phyloP scores from a whole-genome alignment of 2,888 invertebrate genomes.

The Meiosimyza decipiens region DNA sequence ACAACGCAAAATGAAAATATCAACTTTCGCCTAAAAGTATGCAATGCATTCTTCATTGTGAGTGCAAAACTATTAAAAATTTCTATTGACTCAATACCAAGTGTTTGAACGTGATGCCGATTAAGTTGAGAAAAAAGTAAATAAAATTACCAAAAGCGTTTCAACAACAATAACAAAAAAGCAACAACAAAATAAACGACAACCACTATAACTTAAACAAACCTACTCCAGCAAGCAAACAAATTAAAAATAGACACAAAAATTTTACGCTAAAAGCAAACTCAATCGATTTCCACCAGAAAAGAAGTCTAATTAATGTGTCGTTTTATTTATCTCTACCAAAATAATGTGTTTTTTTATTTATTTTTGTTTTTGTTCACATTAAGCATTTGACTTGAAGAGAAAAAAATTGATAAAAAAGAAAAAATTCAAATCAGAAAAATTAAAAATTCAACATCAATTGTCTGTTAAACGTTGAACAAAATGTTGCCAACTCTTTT shows the following conservation, averaged over 20 bases:
- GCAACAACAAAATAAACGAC: slow-evolving; percentile 6
- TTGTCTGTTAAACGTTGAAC: slow-evolving; percentile 13
- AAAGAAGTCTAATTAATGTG: slow-evolving; percentile 24
- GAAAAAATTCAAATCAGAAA: slow-evolving; percentile 20
- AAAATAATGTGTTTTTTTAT: slow-evolving; percentile 26
- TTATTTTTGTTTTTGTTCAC: slow-evolving; percentile 16
- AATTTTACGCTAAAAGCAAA: slow-evolving; percentile 1
- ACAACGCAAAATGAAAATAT: no score
- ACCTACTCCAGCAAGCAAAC: slow-evolving; percentile 3
- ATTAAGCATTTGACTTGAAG: slow-evolving; percentile 35
- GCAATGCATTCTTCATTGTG: background rate
- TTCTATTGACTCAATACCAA: no score
- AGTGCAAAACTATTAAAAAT: no score
- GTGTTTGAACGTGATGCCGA: background rate
- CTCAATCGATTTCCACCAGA: background rate
- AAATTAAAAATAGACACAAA: background rate
- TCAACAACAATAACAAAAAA: slow-evolving; percentile 8
- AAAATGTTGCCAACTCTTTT: slow-evolving; percentile 22
- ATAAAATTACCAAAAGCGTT: no score
- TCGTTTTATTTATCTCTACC: slow-evolving; percentile 12
- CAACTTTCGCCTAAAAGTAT: slow-evolving; percentile 26
- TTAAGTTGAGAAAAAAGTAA: background rate
- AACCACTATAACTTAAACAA: slow-evolving; percentile 12
- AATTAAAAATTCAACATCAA: slow-evolving; percentile 4
- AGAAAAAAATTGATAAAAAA: slow-evolving; percentile 30